phyloP scores from a whole-genome alignment of 2,888 invertebrate genomes.

The Drosophila parthenogenetica region DNA sequence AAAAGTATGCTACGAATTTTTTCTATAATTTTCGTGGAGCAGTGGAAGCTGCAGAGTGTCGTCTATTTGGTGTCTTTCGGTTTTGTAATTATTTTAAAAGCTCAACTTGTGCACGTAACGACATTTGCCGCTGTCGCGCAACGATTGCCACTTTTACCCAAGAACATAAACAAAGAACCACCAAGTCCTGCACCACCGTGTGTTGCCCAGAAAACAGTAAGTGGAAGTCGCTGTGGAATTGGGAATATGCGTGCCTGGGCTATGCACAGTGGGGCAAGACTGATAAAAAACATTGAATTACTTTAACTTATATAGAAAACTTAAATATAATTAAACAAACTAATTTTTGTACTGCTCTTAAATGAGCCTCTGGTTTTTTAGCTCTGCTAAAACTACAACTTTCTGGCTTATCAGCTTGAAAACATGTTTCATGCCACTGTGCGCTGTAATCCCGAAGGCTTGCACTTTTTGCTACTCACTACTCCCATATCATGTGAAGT shows the following conservation, averaged over 20 bases:
- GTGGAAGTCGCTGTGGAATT: conserved; percentile 14
- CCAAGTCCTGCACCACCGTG: conserved; percentile 23
- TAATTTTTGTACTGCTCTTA: too few relatives aligned
- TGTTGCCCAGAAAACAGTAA: conserved; percentile 1
- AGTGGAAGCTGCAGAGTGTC: conserved; percentile 11
- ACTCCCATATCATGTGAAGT: conserved; percentile 52
- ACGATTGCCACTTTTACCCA: conserved; percentile 70
- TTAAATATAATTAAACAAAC: background rate
- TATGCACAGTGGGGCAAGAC: conserved; percentile 32
- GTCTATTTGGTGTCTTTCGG: conserved; percentile 39
- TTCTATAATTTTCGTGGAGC: conserved; percentile 14
- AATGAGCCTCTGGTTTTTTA: background rate
- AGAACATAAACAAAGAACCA: conserved; percentile 68
- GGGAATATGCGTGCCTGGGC: conserved; percentile 39
- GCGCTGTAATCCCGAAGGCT: conserved; percentile 40
- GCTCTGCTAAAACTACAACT: background rate
- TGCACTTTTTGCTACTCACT: conserved; percentile 26
- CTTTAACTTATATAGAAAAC: background rate
- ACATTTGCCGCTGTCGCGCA: conserved; percentile 72
- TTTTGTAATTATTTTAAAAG: conserved; percentile 80
- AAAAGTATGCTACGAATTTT: conserved; percentile 65
- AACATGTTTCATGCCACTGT: conserved; percentile 35
- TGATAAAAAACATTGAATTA: background rate
- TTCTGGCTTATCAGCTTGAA: background rate
- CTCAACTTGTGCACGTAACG: conserved; percentile 79